Base-by-base conservation (phyloP, 2,888 invertebrate genomes). In the Philhelius pedissequus region DNA sequence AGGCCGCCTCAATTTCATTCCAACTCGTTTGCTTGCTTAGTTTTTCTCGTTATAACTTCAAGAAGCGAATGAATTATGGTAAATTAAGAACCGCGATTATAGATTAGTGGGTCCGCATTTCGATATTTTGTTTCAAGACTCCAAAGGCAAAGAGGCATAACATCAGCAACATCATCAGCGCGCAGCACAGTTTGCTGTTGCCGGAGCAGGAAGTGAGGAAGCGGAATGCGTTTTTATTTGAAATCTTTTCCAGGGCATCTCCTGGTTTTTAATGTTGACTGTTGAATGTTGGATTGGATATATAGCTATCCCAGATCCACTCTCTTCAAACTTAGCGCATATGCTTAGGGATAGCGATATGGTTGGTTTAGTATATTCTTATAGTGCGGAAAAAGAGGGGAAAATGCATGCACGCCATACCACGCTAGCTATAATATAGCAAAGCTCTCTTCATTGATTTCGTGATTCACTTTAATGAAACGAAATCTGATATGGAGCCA, bases 401-500 rank as follows among this genome's bases (percentile, higher is more conserved):
- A n/a, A 83, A 71, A 75, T 66, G 40, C 84, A 81, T 81, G 86
- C 86, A 86, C 86, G 86, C 81, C 76, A n/a, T n/a, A 86, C 62
- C 68, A 76, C 68, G n/a, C 64, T 40, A 73, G 66, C 70, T 22
- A 43, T n/a, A 27, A 4, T n/a, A n/a, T n/a, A 20, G 18, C 50
- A 66, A 79, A 60, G 83, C 79, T 84, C 83, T 84, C 71, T 76
- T 86, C 86, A 86, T 86, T 86, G 86, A 86, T 86, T 86, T 90
- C 91, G 91, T 91, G 90, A 90, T 91, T 90, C 89, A 91, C 89
- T 90, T 91, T 90, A 90, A 90, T 90, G 90, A 91, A 90, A 91
- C 90, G 91, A 91, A 90, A 90, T 90, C 90, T 90, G 90, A 90
- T 91, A 91, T 76, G 84, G 80, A 80, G 84, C 84, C 84, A 84